These are phyloP conservation scores for Coccyzus lansbergi DNA, from an alignment of 2,797 vertebrate genomes.

Conservation along the genomic window DNA sequence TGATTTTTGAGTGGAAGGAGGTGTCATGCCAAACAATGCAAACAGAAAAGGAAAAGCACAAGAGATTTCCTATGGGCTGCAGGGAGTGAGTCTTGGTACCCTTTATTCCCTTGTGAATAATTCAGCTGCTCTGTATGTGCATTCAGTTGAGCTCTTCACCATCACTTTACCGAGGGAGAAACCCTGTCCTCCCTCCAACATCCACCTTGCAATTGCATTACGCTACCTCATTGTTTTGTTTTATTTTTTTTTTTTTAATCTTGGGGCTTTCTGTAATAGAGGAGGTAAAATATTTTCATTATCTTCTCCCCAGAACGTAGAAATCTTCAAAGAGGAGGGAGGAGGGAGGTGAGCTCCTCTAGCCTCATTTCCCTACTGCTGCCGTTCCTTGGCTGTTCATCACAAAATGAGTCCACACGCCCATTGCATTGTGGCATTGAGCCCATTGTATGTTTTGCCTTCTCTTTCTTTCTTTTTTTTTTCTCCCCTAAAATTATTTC, in stretches of 20 bases:
- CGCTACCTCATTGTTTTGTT: background rate
- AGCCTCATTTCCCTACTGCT: slow-evolving; percentile 71
- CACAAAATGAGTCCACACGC: slow-evolving; percentile 72
- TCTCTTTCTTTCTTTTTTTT: background rate
- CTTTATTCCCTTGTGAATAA: background rate
- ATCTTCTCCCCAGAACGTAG: slow-evolving; percentile 73
- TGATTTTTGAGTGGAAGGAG: background rate
- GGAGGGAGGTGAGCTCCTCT: slow-evolving; percentile 72
- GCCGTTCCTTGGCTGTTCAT: slow-evolving; percentile 72
- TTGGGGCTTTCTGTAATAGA: slow-evolving; percentile 31
- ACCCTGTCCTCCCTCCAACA: background rate
- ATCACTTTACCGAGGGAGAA: background rate
- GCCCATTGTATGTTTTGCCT: slow-evolving; percentile 59
- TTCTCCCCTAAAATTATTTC: slow-evolving; percentile 64
- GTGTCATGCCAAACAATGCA: rapidly evolving
- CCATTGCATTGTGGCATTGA: slow-evolving; percentile 35
- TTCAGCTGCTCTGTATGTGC: background rate
- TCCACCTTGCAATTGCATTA: background rate
- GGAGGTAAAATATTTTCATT: slow-evolving; percentile 79
- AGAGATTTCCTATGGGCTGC: background rate
- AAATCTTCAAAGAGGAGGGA: slow-evolving; percentile 76
- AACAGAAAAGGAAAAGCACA: background rate
- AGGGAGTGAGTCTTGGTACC: background rate
- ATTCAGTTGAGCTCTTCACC: background rate
- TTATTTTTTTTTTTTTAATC: background rate